Evolutionary conservation across 2,113 vertebrate genomes (phyloP), one percentile per base, ranked within the genome.

Genomic region (Podarcis muralis): DNA sequence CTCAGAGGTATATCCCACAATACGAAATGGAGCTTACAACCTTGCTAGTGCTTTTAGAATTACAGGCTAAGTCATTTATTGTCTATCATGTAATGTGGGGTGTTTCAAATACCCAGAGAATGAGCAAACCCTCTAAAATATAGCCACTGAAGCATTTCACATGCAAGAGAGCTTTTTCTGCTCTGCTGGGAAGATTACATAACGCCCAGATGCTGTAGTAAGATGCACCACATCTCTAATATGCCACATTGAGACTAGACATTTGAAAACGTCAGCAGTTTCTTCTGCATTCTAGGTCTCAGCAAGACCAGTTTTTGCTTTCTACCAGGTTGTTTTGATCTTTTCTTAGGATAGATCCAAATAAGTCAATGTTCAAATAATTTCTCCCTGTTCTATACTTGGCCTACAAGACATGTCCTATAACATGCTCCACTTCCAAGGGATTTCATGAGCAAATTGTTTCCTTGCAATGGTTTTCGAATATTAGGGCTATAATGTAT

Each of bases 211-310:
- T 6, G 23, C 4, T 25, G 32, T 37, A 88, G 86, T 43, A 37
- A 59, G 12, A 66, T 69, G 71, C 85, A 91, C 87, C 8, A 53
- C 48, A 88, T 86, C 40, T 78, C 69, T 86, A 93, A 91, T 37
- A 79, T 3, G 8, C 68, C 85, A 59, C 86, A 86, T 7, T 65
- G 82, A 87, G 81, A 25, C 43, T 76, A 84, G 35, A 88, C 0
- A 37, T 79, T 88, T 78, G 37, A 84, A 80, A 88, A 43, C 1
- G 32, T 40, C 11, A 23, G 77, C n/a, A 4, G 5, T 37, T 62
- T 76, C 32, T 75, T 62, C 13, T 23, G 35, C 43, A 74, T 35
- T 81, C 23, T n/a, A 30, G 25, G 15, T 48, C 2, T 68, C 15
- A 25, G n/a, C 22, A 87, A 35, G 57, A 62, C 23, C 66, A 23